Percentiles rank a stretch among this genome's conserved stretches.
Evolutionary conservation across 2,888 invertebrate genomes (phyloP).

Genomic region (Dryobota labecula): DNA sequence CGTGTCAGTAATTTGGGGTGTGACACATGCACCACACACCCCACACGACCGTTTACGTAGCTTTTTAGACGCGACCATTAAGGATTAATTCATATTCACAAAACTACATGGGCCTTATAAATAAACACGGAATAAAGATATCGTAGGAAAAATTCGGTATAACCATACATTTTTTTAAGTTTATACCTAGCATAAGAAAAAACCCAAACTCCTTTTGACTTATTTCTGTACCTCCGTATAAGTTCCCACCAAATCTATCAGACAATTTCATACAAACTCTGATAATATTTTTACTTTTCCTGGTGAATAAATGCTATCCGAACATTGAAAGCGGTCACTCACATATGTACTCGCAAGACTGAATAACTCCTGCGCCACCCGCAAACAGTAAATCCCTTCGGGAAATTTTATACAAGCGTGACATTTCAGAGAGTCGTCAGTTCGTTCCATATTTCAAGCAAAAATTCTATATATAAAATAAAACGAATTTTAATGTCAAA

Average conservation of each 20-base stretch:
- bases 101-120: too few species aligned
- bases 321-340: not conserved
- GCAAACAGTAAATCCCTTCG: not conserved
- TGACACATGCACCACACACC: too few species aligned
- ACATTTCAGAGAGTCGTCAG: not conserved
- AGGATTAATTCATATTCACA: too few species aligned
- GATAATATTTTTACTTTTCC: not conserved
- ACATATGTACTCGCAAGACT: not conserved
- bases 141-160: too few species aligned
- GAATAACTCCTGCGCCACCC: not conserved
- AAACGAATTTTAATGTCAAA: slow-evolving; percentile 8
- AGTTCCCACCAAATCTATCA: not conserved
- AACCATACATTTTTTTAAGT: too few species aligned
- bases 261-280: not conserved
- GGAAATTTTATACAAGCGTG: not conserved
- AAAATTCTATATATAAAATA: slow-evolving; percentile 6
- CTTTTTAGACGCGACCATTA: too few species aligned
- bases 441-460: not conserved
- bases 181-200: too few species aligned
- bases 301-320: not conserved
- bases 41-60: too few species aligned
- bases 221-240: not conserved
- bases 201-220: not conserved
- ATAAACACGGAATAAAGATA: too few species aligned
- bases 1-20: too few species aligned